These are phyloP conservation scores for Caiman crocodilus DNA, from an alignment of 2,797 vertebrate genomes.

Conservation along the genomic window DNA sequence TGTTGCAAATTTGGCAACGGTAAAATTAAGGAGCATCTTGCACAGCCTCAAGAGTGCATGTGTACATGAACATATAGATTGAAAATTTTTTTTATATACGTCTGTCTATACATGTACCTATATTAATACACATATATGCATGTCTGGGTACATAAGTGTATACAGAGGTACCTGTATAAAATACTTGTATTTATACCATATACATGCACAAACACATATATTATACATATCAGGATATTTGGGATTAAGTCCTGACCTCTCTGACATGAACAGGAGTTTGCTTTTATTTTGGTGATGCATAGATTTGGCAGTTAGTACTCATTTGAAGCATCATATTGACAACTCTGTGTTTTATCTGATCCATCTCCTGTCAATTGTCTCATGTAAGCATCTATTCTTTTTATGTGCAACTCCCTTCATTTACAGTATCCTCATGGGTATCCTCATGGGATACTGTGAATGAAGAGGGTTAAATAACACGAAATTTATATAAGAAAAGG, in stretches of 20 bases:
- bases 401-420: neutral
- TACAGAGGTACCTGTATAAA: neutral
- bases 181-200: neutral
- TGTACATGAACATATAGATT: neutral
- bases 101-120: neutral
- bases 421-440: too few species aligned
- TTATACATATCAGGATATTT: too few species aligned
- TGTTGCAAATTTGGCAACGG: neutral
- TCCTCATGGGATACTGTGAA: too few species aligned
- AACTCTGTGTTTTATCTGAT: neutral
- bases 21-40: too few species aligned
- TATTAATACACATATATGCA: too few species aligned
- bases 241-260: neutral
- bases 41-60: too few species aligned
- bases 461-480: too few species aligned
- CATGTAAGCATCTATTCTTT: neutral
- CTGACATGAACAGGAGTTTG: neutral
- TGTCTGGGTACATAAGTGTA: neutral
- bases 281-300: neutral
- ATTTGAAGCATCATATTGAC: fast-evolving
- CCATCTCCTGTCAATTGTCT: neutral
- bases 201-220: neutral
- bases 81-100: neutral
- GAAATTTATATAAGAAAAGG: neutral
- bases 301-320: neutral